Evolutionary conservation across 2,113 vertebrate genomes (phyloP).

Genomic region (Burhinus bistriatus): DNA sequence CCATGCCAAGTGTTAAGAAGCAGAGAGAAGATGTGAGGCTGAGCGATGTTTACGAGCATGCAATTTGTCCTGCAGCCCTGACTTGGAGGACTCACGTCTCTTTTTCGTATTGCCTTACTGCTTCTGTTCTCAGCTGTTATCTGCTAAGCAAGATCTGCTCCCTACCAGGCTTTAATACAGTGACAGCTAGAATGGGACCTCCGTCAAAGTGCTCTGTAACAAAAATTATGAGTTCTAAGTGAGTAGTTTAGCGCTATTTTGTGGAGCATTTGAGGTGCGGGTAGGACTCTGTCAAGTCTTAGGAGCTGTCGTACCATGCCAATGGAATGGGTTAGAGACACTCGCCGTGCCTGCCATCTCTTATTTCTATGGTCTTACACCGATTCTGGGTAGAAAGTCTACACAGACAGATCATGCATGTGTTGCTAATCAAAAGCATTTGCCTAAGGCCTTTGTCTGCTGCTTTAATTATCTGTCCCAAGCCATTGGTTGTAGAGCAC

Average conservation of each 20-base stretch:
- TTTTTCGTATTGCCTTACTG: background rate
- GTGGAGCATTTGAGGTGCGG: background rate
- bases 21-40: background rate
- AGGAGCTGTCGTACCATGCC: background rate
- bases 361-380: background rate
- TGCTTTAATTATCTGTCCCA: background rate
- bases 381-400: background rate
- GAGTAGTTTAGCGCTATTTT: background rate
- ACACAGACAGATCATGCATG: background rate
- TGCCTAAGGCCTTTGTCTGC: background rate
- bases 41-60: background rate
- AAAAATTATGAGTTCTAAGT: background rate
- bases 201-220: background rate
- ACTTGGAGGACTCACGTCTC: background rate
- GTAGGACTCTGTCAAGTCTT: background rate
- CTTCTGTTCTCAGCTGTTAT: background rate
- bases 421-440: background rate
- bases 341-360: background rate
- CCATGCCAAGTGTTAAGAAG: background rate
- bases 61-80: background rate
- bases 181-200: background rate
- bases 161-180: background rate
- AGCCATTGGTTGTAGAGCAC: background rate
- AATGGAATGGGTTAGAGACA: background rate
- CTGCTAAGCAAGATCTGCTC: background rate